A percentile compares a stretch with the other conserved stretches of the same genome.
phyloP scores from a whole-genome alignment of 2,888 invertebrate genomes.

The Tupiocoris notatus region DNA sequence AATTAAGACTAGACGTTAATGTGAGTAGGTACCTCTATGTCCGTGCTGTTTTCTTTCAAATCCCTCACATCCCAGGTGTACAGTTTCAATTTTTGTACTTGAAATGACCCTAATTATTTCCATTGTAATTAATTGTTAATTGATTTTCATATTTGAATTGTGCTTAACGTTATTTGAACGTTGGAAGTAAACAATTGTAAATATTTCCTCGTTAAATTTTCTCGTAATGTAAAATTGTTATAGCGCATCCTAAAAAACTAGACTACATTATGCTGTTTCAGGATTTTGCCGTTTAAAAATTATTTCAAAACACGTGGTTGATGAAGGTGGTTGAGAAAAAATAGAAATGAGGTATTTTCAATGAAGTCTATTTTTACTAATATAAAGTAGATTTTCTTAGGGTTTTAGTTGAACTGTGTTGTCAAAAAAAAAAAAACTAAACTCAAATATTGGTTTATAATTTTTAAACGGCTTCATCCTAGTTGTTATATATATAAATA shows the following conservation, averaged over 20 bases:
- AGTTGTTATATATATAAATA: slow-evolving; percentile 35
- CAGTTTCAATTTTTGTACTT: neutral
- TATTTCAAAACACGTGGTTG: slow-evolving; percentile 27
- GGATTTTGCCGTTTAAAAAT: slow-evolving; percentile 36
- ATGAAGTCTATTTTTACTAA: slow-evolving; percentile 38
- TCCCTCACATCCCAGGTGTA: neutral
- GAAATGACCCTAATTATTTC: neutral
- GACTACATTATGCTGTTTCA: slow-evolving; percentile 16
- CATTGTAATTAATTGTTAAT: neutral
- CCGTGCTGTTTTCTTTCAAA: too few species aligned
- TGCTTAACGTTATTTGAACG: neutral
- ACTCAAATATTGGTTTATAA: slow-evolving; percentile 8
- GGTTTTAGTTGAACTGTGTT: slow-evolving; percentile 28
- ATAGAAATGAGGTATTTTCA: slow-evolving; percentile 37
- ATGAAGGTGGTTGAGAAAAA: slow-evolving; percentile 9
- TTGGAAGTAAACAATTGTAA: slow-evolving; percentile 37
- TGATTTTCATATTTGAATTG: neutral
- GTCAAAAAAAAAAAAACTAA: slow-evolving; percentile 13
- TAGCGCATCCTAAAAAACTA: slow-evolving; percentile 41
- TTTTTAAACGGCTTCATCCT: slow-evolving; percentile 37
- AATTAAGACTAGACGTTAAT: too few species aligned
- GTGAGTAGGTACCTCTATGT: too few species aligned
- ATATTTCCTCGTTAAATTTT: slow-evolving; percentile 45
- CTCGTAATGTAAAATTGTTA: slow-evolving; percentile 43
- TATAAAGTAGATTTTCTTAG: slow-evolving; percentile 26